These are phyloP conservation scores for Dinocampus coccinellae DNA, from an alignment of 2,888 invertebrate genomes.

Conservation along the genomic window DNA sequence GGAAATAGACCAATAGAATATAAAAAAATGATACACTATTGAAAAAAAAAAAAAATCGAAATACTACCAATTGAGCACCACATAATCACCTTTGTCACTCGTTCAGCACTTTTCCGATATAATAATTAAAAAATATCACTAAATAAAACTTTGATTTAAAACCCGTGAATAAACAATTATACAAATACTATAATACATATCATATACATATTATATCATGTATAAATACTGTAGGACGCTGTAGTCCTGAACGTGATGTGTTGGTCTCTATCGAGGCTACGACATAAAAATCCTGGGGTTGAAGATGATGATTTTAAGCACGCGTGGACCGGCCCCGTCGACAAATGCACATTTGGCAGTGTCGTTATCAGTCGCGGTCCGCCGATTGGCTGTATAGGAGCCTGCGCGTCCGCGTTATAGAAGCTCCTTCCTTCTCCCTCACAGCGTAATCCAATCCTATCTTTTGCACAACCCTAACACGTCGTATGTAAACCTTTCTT, in stretches of 20 bases:
- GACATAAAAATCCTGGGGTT: constrained; percentile 42
- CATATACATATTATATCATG: not conserved
- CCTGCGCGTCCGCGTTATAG: constrained; percentile 61
- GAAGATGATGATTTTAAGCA: constrained; percentile 52
- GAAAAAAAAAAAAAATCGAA: not conserved
- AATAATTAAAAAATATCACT: not conserved
- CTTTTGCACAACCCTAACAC: not conserved
- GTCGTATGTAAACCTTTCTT: not conserved
- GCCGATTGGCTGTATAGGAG: constrained; percentile 69
- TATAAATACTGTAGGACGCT: constrained; percentile 24
- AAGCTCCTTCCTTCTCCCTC: constrained; percentile 32
- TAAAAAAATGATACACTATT: not conserved
- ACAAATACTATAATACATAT: not conserved
- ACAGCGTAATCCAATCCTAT: constrained; percentile 6
- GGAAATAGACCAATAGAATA: not conserved
- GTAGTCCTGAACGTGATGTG: constrained; percentile 26
- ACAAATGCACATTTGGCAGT: constrained; percentile 66
- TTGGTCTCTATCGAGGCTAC: constrained; percentile 26
- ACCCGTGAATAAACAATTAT: not conserved
- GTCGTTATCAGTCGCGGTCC: constrained; percentile 68
- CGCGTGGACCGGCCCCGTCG: constrained; percentile 65
- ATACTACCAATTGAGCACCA: not conserved
- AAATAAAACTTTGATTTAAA: not conserved
- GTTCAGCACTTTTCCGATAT: not conserved
- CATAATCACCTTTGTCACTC: not conserved